Evolutionary conservation across 2,888 invertebrate species (phyloP).

Genomic region (Brachyopa scutellaris): DNA sequence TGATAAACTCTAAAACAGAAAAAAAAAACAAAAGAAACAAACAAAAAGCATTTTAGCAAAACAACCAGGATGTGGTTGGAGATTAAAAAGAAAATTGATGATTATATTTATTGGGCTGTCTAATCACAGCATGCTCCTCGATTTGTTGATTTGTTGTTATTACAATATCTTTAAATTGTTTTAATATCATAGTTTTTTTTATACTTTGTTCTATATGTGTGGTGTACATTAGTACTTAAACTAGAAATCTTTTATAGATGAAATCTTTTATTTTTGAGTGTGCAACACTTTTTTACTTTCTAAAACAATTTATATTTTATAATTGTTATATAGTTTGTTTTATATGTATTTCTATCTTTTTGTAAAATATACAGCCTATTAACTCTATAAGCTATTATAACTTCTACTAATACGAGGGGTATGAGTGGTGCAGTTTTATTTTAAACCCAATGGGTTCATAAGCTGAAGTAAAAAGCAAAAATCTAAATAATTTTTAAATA

Average conservation of each 20-base stretch:
- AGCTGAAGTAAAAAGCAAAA: slow-evolving; percentile 58
- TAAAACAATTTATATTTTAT: slow-evolving; percentile 30
- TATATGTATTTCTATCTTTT: slow-evolving; percentile 26
- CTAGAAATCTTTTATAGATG: background rate
- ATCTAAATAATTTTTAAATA: slow-evolving; percentile 75
- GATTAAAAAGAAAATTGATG: slow-evolving; percentile 41
- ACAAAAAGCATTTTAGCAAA: slow-evolving; percentile 2
- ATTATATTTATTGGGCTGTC: slow-evolving; percentile 73
- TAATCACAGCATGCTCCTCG: slow-evolving; percentile 73
- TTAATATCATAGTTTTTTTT: background rate
- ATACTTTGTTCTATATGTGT: slow-evolving; percentile 6
- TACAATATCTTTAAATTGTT: slow-evolving; percentile 16
- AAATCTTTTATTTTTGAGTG: slow-evolving; percentile 3
- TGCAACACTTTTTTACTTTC: slow-evolving; percentile 34
- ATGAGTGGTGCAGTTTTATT: slow-evolving; percentile 78
- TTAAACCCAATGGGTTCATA: slow-evolving; percentile 82
- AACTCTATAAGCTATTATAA: slow-evolving; percentile 45
- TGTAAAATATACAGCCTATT: slow-evolving; percentile 9
- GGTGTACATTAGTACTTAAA: slow-evolving; percentile 33
- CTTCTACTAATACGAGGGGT: slow-evolving; percentile 73
- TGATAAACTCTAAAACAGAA: background rate
- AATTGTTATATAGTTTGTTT: slow-evolving; percentile 28
- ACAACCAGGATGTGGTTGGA: slow-evolving; percentile 27
- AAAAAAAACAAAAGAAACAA: background rate
- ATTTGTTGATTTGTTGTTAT: slow-evolving; percentile 30